phyloP scores from a whole-genome alignment of 2,113 vertebrate genomes.

The Grammomys surdaster region DNA sequence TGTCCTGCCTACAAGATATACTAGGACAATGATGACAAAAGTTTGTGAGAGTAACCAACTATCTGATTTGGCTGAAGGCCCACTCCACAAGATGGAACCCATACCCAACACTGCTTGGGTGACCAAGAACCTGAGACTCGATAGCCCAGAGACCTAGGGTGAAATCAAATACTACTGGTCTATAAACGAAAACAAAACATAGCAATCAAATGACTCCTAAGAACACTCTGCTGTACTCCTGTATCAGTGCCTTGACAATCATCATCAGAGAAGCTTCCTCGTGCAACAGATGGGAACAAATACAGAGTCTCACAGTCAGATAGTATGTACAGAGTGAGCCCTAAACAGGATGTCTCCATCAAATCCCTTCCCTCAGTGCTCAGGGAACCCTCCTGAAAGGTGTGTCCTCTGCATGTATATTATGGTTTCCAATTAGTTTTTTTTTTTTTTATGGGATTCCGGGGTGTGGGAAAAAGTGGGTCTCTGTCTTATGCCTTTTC shows the following conservation, averaged over 20 bases:
- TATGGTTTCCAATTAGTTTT: no score
- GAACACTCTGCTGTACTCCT: not conserved
- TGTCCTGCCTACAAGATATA: not conserved
- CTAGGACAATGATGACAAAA: not conserved
- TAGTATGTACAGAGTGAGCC: not conserved
- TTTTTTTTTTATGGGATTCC: no score
- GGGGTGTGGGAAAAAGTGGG: not conserved
- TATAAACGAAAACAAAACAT: not conserved
- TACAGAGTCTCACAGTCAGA: not conserved
- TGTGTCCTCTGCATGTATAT: no score
- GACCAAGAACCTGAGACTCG: not conserved
- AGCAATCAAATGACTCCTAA: not conserved
- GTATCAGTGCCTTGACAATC: not conserved
- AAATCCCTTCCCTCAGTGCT: not conserved
- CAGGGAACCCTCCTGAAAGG: not conserved
- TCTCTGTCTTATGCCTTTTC: not conserved
- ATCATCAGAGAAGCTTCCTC: not conserved
- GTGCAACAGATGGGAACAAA: not conserved
- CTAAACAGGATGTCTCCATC: not conserved
- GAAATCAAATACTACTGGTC: not conserved
- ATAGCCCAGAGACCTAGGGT: not conserved
- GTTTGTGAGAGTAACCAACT: not conserved
- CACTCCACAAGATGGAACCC: not conserved
- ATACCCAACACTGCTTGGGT: no score
- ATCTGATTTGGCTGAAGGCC: not conserved